Percentiles rank a stretch among this genome's conserved stretches.
These are phyloP conservation scores for Pogonognathellus flavescens DNA, from an alignment of 1,140 invertebrate genomes.

Conservation along the genomic window DNA sequence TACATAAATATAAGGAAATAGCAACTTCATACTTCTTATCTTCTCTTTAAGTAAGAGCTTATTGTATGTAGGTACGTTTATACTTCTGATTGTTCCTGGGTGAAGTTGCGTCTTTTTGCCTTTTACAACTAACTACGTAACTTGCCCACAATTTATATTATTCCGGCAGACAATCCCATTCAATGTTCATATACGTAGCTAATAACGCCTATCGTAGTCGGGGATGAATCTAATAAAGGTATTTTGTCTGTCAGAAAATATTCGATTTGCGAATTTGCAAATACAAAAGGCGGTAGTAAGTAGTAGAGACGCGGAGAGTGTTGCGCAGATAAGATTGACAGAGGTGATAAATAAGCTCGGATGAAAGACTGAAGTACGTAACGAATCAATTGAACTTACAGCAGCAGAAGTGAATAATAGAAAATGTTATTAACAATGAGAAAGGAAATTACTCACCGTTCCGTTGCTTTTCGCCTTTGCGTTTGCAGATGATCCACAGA, in stretches of 20 bases:
- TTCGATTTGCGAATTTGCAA: neutral
- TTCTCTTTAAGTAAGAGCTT: neutral
- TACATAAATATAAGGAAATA: conserved; percentile 3
- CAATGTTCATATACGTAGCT: no score
- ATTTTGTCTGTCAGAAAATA: neutral
- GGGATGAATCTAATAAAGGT: neutral
- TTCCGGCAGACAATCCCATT: no score
- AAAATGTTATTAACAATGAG: conserved; percentile 31
- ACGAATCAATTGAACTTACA: neutral
- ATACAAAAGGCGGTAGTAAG: neutral
- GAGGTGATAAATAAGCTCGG: neutral
- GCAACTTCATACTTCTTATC: neutral
- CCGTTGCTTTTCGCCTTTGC: neutral
- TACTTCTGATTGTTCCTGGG: neutral
- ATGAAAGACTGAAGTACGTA: neutral
- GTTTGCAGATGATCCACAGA: conserved; percentile 35
- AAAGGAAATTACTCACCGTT: conserved; percentile 47
- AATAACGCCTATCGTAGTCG: no score
- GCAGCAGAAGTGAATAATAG: conserved; percentile 17
- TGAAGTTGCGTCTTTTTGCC: neutral
- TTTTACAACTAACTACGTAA: no score
- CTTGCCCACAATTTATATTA: no score
- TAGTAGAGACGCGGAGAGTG: neutral
- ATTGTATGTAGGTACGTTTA: neutral
- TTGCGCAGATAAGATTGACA: conserved; percentile 29